Conservation (phyloP, 2,888 invertebrate genomes). For the Odontomyia ornata region DNA sequence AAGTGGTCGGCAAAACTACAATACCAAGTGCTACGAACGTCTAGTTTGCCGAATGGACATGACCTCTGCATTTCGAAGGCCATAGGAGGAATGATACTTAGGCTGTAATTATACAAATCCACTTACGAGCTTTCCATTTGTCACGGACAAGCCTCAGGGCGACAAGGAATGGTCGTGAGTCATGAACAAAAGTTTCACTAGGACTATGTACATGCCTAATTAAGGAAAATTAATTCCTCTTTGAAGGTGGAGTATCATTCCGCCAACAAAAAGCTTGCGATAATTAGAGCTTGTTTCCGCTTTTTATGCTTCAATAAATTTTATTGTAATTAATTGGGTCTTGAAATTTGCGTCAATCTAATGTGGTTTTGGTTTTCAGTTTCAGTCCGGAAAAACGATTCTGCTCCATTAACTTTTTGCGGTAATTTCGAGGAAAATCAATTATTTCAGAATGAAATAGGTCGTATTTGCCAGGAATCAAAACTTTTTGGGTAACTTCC, state of each 20-base stretch:
- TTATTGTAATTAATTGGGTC: background rate
- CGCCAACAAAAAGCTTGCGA: background rate
- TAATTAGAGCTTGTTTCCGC: background rate
- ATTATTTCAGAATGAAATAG: no score
- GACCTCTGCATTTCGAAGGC: background rate
- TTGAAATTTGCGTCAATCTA: no score
- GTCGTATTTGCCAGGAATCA: no score
- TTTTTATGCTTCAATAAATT: conserved; percentile 1
- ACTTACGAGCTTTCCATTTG: conserved; percentile 9
- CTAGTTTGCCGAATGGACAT: background rate
- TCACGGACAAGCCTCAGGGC: background rate
- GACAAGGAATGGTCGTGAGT: conserved; percentile 20
- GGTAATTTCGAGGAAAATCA: no score
- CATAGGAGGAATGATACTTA: background rate
- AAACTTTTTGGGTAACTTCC: no score
- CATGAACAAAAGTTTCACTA: conserved; percentile 15
- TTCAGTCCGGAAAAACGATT: no score
- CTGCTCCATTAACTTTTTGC: no score
- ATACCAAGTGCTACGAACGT: no score
- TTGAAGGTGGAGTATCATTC: background rate
- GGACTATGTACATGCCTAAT: conserved; percentile 3
- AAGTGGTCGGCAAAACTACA: no score
- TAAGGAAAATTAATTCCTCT: conserved; percentile 19
- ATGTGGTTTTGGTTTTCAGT: no score
- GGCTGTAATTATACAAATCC: conserved; percentile 32